phyloP scores from a whole-genome alignment of 2,113 vertebrate species.

The Cettia cetti region DNA sequence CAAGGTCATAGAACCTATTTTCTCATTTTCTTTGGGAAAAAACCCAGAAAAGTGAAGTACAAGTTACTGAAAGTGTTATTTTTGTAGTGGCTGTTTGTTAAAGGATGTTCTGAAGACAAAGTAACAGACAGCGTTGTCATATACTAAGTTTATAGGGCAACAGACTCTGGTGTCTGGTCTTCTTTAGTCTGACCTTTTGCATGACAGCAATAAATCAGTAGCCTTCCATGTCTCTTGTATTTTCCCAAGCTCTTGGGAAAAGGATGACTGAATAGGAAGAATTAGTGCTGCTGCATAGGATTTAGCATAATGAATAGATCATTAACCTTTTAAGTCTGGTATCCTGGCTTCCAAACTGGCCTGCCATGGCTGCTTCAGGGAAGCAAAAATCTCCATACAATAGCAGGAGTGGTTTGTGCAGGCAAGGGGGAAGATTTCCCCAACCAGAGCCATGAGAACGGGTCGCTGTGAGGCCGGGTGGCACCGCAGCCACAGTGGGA shows the following conservation, averaged over 20 bases:
- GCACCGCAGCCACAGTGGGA: not conserved
- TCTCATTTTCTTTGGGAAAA: not conserved
- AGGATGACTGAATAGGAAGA: slow-evolving; percentile 28
- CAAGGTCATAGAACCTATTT: not conserved
- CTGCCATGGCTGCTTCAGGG: not conserved
- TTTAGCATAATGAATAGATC: slow-evolving; percentile 41
- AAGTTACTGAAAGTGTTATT: not conserved
- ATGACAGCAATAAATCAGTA: slow-evolving; percentile 52
- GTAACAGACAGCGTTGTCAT: not conserved
- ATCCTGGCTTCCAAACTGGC: not conserved
- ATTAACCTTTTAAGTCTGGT: slow-evolving; percentile 27
- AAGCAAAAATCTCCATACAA: not conserved
- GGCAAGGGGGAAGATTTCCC: not conserved
- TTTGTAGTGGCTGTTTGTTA: not conserved
- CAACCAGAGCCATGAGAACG: not conserved
- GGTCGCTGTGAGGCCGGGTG: not conserved
- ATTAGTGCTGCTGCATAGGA: slow-evolving; percentile 30
- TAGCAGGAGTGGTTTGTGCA: not conserved
- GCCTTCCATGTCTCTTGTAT: not conserved
- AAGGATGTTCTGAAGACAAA: not conserved
- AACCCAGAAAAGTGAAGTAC: not conserved
- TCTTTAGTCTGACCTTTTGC: slow-evolving; percentile 40
- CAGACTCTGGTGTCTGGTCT: not conserved
- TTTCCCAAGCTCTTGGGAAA: slow-evolving; percentile 35
- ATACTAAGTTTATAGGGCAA: not conserved